Base-by-base conservation (phyloP, 2,113 vertebrate species). In the Tiliqua scincoides region DNA sequence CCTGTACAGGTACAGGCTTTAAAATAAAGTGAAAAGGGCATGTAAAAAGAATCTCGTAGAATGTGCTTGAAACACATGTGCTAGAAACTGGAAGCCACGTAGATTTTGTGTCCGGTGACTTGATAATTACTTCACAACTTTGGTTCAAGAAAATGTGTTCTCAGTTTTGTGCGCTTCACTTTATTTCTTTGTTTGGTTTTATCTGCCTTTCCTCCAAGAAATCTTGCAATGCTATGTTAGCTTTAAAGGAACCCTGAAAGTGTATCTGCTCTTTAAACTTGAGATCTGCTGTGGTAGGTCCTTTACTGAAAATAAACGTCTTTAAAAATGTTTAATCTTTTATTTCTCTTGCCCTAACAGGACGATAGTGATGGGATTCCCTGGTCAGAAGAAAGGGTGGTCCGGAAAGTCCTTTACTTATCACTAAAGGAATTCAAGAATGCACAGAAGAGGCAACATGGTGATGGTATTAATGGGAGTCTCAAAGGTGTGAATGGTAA, bases 311-410 rank as follows among this genome's bases (percentile, higher is more conserved):
- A 5, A 1, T 43, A 4, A 37, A 32, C 30, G 5, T 86, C 68
- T 68, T 21, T 71, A 37, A 71, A 71, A 71, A 37, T 71, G 35
- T 35, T 21, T 65, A 54, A 93, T 25, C 27, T 86, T 88, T 91
- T 5, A 3, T 0, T 89, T 95, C 82, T 80, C 71, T 73, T 12
- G 90, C 76, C 12, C 89, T n/a, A 88, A 82, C 85, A 99, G 99
- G 99, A 99, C 93, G 98, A 99, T 97, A 99, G 98, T 89, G 99
- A 99, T 97, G 99, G 99, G 93, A 99, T 99, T 96, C 99, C 98
- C n/a, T 99, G 99, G 99, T 99, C 99, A 90, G 99, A 99, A 95
- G 99, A 99, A 96, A 97, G 98, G 92, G 97, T 99, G 94, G 98
- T 99, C 94, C 98, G 99, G 80, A 99, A 99, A 96, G 99, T 99